Conservation (phyloP, 2,797 vertebrate species). For the Naso thynnoides region DNA sequence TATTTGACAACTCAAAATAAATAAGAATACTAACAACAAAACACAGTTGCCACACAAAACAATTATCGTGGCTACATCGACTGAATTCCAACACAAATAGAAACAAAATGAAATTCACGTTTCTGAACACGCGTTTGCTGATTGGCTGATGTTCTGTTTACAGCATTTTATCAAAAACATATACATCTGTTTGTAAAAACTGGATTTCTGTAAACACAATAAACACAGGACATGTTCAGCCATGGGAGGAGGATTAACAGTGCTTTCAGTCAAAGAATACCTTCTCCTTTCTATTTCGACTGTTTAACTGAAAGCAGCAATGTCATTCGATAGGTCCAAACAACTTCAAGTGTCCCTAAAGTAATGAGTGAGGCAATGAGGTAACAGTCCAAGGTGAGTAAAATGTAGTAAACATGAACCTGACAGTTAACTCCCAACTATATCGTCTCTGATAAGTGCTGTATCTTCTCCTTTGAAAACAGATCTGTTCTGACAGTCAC, state of each 20-base stretch:
- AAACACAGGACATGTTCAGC: constrained; percentile 29
- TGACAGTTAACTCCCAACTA: constrained; percentile 1
- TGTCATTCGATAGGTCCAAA: constrained; percentile 24
- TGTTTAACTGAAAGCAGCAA: constrained; percentile 22
- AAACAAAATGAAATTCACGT: constrained; percentile 35
- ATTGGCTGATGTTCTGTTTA: constrained; percentile 19
- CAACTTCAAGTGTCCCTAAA: constrained; percentile 19
- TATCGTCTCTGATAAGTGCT: constrained; percentile 19
- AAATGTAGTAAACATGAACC: constrained; percentile 38
- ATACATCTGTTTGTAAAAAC: constrained; percentile 48
- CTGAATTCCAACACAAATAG: constrained; percentile 5
- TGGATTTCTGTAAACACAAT: constrained; percentile 53
- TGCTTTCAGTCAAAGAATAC: constrained; percentile 26
- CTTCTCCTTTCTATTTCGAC: constrained; percentile 13
- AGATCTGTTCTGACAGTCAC: constrained; percentile 37
- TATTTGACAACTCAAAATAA: constrained; percentile 67
- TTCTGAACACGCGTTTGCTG: constrained; percentile 23
- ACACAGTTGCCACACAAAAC: constrained; percentile 41
- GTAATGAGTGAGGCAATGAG: constrained; percentile 18
- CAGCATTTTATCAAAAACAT: constrained; percentile 29
- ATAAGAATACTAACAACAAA: constrained; percentile 55
- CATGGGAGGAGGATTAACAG: constrained; percentile 5
- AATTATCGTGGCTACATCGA: constrained; percentile 14
- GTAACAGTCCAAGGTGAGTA: constrained; percentile 33
- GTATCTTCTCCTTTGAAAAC: constrained; percentile 23